Base-by-base conservation (phyloP, 2,888 invertebrate genomes). In the Nycteola revayana region DNA sequence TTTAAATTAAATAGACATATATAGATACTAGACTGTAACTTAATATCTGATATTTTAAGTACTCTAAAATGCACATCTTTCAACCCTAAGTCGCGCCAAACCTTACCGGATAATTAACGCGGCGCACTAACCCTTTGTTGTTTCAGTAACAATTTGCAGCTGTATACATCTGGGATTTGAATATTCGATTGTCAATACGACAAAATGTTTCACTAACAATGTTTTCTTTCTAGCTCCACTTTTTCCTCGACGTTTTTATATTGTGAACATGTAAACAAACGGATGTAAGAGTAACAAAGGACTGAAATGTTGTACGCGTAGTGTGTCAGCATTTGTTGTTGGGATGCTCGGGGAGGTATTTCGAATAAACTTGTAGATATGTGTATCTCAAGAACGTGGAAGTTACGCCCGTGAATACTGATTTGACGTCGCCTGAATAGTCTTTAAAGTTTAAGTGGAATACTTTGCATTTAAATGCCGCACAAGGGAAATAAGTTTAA, bases 51-150 rank as follows among this genome's bases (percentile, higher is more conserved):
- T n/a, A n/a, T n/a, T n/a, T n/a, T n/a, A n/a, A n/a, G n/a, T n/a
- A n/a, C n/a, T n/a, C n/a, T n/a, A n/a, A n/a, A n/a, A n/a, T n/a
- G n/a, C n/a, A n/a, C n/a, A n/a, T n/a, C n/a, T n/a, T n/a, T n/a
- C n/a, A 45, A 46, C 52, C 49, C 56, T 52, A 48, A 50, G 48
- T 48, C 32, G 41, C 41, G 41, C 41, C 35, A 50, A 53, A 49
- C 25, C 49, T 56, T 46, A 62, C 66, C 66, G 71, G 69, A 73
- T 70, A 69, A 75, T 71, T 71, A 72, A 45, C 56, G 48, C 43
- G 42, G 14, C 25, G 40, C 32, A 36, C 28, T 34, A 39, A 28
- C 37, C 49, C 41, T 50, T 54, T 54, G 55, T 46, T 51, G 25
- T 9, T n/a, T n/a, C n/a, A n/a, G n/a, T n/a, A n/a, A n/a, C n/a